Evolutionary conservation across 2,113 vertebrate species (phyloP).

Genomic region (Brienomyrus longianalis): DNA sequence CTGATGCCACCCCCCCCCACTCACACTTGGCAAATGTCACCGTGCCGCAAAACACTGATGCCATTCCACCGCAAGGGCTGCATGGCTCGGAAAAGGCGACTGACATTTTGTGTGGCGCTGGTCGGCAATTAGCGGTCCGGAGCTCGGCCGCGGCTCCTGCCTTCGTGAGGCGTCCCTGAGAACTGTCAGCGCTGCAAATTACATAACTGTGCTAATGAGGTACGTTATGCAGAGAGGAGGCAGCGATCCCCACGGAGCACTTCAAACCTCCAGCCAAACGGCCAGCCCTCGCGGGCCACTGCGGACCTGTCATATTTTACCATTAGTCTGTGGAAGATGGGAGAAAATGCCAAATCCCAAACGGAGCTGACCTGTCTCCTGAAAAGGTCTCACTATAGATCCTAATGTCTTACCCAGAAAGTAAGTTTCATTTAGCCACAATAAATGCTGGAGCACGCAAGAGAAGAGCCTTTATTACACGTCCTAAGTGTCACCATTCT

Average conservation of each 20-base stretch:
- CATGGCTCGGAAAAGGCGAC: constrained; percentile 30
- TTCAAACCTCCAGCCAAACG: constrained; percentile 53
- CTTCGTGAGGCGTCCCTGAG: constrained; percentile 59
- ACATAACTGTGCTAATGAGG: constrained; percentile 63
- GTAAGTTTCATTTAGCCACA: constrained; percentile 3
- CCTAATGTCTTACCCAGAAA: constrained; percentile 1
- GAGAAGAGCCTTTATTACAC: not conserved
- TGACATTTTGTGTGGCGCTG: not conserved
- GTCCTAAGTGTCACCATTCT: too few relatives aligned
- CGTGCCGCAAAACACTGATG: not conserved
- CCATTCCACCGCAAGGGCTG: not conserved
- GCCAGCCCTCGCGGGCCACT: constrained; percentile 40
- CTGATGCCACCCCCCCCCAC: not conserved
- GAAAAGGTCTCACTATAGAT: constrained; percentile 11
- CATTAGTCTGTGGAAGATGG: not conserved
- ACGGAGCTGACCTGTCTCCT: not conserved
- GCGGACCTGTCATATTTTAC: constrained; percentile 37
- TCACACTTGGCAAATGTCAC: constrained; percentile 8
- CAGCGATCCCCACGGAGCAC: constrained; percentile 58
- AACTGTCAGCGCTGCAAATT: constrained; percentile 67
- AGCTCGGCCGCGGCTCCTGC: constrained; percentile 54
- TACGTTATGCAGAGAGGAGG: constrained; percentile 55
- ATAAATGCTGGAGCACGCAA: not conserved
- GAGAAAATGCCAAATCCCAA: not conserved
- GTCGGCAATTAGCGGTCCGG: constrained; percentile 55